Conservation (phyloP, 2,888 invertebrate species). For the Erebia aethiops region DNA sequence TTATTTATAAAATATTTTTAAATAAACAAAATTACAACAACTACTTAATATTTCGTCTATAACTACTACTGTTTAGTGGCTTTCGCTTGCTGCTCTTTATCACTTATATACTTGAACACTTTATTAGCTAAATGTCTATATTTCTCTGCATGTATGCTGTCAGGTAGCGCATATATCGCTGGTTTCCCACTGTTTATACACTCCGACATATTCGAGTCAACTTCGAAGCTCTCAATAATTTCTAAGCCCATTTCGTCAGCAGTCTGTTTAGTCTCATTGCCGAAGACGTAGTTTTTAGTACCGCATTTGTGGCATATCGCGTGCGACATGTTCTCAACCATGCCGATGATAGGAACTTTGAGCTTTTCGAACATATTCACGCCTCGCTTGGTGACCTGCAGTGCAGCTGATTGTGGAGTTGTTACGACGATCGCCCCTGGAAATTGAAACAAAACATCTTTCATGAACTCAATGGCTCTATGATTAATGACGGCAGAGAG, state of each 20-base stretch:
- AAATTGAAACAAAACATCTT: conserved; percentile 39
- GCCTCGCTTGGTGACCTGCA: conserved; percentile 93
- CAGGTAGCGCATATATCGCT: conserved; percentile 86
- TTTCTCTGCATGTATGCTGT: conserved; percentile 77
- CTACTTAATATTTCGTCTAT: conserved; percentile 45
- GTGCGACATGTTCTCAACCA: conserved; percentile 95
- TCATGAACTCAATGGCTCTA: too few relatives aligned
- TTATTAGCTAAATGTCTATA: conserved; percentile 73
- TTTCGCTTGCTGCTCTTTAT: conserved; percentile 61
- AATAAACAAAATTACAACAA: conserved; percentile 59
- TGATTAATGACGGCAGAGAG: too few relatives aligned
- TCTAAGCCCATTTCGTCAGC: conserved; percentile 86
- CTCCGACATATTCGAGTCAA: conserved; percentile 86
- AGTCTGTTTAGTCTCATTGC: conserved; percentile 84
- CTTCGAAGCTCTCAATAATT: conserved; percentile 88
- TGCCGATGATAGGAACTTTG: conserved; percentile 91
- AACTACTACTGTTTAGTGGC: conserved; percentile 54
- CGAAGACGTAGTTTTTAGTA: conserved; percentile 88
- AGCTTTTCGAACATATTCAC: conserved; percentile 94
- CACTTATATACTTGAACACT: conserved; percentile 72
- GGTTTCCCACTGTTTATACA: conserved; percentile 90
- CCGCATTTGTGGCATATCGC: conserved; percentile 91
- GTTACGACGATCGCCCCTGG: conserved; percentile 94
- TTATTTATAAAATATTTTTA: conserved; percentile 60
- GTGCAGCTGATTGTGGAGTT: conserved; percentile 94